These are phyloP conservation scores for Beroe ovata DNA, from an alignment of 37 sponge, comb jelly and placozoan species.

Conservation along the genomic window DNA sequence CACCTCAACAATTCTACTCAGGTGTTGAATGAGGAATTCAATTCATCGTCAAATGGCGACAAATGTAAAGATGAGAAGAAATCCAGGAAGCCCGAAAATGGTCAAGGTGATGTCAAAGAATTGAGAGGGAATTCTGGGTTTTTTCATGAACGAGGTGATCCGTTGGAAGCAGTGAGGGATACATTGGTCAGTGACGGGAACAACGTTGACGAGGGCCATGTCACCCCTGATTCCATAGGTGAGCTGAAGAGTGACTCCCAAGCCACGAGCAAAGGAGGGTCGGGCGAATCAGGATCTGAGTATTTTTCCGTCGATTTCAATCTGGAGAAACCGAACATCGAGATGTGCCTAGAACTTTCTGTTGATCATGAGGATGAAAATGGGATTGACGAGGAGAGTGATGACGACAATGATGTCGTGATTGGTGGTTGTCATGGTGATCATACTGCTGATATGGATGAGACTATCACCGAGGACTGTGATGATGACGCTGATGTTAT, in stretches of 20 bases:
- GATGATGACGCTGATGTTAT: background rate
- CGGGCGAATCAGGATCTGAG: background rate
- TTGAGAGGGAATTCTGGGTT: no score
- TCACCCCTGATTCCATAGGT: no score
- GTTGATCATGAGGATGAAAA: background rate
- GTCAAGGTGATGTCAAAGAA: no score
- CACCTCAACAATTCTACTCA: no score
- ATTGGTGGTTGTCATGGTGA: background rate
- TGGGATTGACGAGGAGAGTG: background rate
- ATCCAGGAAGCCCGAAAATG: no score
- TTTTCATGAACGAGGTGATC: no score
- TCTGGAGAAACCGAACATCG: background rate
- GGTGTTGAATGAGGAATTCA: no score
- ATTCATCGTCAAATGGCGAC: no score
- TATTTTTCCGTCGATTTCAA: background rate
- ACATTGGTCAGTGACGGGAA: no score
- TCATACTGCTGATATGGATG: background rate
- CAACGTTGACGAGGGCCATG: no score
- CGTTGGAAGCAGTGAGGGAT: no score
- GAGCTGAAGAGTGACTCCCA: background rate
- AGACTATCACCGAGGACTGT: background rate
- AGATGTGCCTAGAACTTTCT: background rate
- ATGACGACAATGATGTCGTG: background rate
- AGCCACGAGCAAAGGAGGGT: background rate
- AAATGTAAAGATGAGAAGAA: no score